Base-by-base conservation (phyloP, 2,113 vertebrate genomes). In the Montifringilla adamsi region DNA sequence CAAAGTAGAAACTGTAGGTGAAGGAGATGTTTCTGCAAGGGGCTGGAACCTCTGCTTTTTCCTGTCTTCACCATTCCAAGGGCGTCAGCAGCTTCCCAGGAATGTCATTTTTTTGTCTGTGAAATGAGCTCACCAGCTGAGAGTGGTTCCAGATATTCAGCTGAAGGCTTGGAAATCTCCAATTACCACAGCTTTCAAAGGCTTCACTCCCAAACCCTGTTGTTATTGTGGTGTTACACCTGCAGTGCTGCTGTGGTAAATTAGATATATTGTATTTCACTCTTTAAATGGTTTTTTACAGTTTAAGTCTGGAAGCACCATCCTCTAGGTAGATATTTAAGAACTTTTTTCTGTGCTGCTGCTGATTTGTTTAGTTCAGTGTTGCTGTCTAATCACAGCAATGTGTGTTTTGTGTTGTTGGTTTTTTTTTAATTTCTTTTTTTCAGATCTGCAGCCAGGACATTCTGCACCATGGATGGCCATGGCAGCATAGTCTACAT, bases 401-500 rank as follows among this genome's bases (percentile, higher is more conserved):
- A 35, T 59, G 56, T 35, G 14, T 11, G n/a, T 24, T 59, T 59
- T 59, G n/a, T 35, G 28, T 46, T 33, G 8, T 31, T 80, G 35
- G 6, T 23, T 11, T 30, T 43, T 8, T 62, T 33, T 10, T 7
- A 1, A 27, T 35, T 59, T 50, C 3, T 55, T 16, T 6, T 5
- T 92, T 72, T 56, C 83, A 99, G 99, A 92, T 99, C 99, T 96
- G 73, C 98, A 84, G 99, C 99, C 85, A 99, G 98, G 97, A 98
- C 98, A 0, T 99, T 99, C 97, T 99, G 99, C 96, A 99, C 99
- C 76, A 99, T 99, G 99, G 99, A 99, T 46, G 99, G 99, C 20
- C 99, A 99, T 19, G 99, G 99, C 87, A 99, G 99, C 50, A 98
- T 98, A 81, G 98, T 99, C 93, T 98, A 99, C 75, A 98, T 99